Evolutionary conservation across 2,113 vertebrate genomes (phyloP).

Genomic region (Reinhardtius hippoglossoides): DNA sequence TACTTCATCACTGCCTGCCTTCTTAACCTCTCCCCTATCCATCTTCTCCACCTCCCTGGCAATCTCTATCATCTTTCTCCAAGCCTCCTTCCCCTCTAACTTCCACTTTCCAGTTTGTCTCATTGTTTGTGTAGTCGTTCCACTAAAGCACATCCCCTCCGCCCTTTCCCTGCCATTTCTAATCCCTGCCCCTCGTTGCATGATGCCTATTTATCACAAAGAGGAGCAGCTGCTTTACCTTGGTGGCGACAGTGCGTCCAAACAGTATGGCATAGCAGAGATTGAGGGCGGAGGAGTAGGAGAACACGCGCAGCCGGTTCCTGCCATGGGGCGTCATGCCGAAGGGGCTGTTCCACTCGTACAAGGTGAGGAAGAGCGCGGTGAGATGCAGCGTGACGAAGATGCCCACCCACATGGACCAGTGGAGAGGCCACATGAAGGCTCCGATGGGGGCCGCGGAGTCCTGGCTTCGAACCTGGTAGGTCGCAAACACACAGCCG

Average conservation of each 20-base stretch:
- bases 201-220: slow-evolving; percentile 46
- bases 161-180: slow-evolving; percentile 13
- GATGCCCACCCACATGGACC: slow-evolving; percentile 98
- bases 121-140: slow-evolving; percentile 21
- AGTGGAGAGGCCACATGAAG: slow-evolving; percentile 98
- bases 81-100: not conserved
- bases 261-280: slow-evolving; percentile 98
- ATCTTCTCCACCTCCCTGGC: slow-evolving; percentile 37
- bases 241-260: slow-evolving; percentile 93
- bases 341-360: slow-evolving; percentile 97
- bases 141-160: slow-evolving; percentile 14
- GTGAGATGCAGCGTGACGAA: slow-evolving; percentile 93
- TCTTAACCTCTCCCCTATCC: slow-evolving; percentile 62
- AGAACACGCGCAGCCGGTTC: slow-evolving; percentile 92
- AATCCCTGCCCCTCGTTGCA: slow-evolving; percentile 1
- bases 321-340: slow-evolving; percentile 95
- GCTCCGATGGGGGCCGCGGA: slow-evolving; percentile 92
- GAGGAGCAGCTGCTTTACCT: slow-evolving; percentile 72
- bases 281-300: slow-evolving; percentile 96
- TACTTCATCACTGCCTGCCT: slow-evolving; percentile 73
- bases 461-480: slow-evolving; percentile 89
- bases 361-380: slow-evolving; percentile 94
- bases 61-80: slow-evolving; percentile 38
- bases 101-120: slow-evolving; percentile 13
- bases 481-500: slow-evolving; percentile 11